Conservation (phyloP, 2,888 invertebrate genomes). For the Priocnemis perturbator region DNA sequence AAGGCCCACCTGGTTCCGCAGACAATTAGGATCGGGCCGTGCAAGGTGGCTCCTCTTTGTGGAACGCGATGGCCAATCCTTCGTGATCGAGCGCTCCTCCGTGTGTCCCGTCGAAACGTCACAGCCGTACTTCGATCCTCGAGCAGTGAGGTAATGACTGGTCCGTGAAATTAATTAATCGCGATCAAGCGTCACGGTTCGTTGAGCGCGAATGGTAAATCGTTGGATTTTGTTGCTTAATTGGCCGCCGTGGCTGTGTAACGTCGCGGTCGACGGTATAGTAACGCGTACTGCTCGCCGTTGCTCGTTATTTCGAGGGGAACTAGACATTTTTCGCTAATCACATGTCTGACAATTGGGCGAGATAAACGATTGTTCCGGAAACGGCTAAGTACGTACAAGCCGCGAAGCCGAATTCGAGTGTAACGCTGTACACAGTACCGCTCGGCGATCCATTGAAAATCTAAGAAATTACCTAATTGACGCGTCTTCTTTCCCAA, state of each 20-base stretch:
- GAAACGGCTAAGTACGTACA: too few species aligned
- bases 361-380: too few species aligned
- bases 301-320: too few species aligned
- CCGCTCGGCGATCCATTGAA: too few species aligned
- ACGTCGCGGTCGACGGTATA: conserved; percentile 8
- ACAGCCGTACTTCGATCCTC: neutral
- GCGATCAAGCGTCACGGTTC: conserved; percentile 42
- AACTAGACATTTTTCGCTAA: too few species aligned
- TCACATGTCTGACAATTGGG: too few species aligned
- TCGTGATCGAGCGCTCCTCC: conserved; percentile 34
- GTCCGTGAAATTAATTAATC: conserved; percentile 34
- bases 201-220: conserved; percentile 30
- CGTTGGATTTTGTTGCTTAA: conserved; percentile 27
- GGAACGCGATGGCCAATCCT: conserved; percentile 46
- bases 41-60: conserved; percentile 59
- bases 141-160: conserved; percentile 33
- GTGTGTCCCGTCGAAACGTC: conserved; percentile 22
- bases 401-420: too few species aligned
- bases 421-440: too few species aligned
- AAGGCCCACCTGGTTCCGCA: conserved; percentile 59
- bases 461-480: too few species aligned
- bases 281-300: too few species aligned
- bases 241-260: conserved; percentile 27
- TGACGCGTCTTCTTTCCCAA: too few species aligned
- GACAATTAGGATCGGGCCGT: conserved; percentile 55